Percentiles rank a stretch among this genome's conserved stretches.
Evolutionary conservation across 2,113 vertebrate genomes (phyloP).

Genomic region (Spea bombifrons): DNA sequence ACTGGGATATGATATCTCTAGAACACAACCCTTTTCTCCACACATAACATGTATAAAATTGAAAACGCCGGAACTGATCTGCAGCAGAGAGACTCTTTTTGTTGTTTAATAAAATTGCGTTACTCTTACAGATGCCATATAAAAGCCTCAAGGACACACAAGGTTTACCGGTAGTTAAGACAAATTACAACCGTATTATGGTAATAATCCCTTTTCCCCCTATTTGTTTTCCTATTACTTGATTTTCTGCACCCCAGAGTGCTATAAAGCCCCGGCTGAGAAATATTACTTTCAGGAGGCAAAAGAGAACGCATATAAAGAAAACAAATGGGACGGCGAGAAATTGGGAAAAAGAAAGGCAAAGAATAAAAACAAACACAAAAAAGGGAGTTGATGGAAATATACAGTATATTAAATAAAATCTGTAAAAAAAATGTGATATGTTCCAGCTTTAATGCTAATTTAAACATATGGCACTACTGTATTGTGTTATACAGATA

Average conservation of each 20-base stretch:
- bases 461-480: no score
- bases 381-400: background rate
- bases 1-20: slow-evolving; percentile 29
- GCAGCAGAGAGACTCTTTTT: slow-evolving; percentile 25
- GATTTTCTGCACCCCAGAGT: slow-evolving; percentile 40
- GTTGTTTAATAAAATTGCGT: slow-evolving; percentile 31
- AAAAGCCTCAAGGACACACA: slow-evolving; percentile 47
- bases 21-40: slow-evolving; percentile 13
- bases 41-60: slow-evolving; percentile 33
- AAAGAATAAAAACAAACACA: background rate
- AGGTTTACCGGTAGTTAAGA: slow-evolving; percentile 46
- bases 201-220: slow-evolving; percentile 42
- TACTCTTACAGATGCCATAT: slow-evolving; percentile 34
- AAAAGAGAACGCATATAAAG: slow-evolving; percentile 22
- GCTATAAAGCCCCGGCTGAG: slow-evolving; percentile 38
- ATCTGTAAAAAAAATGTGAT: no score
- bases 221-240: slow-evolving; percentile 42
- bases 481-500: no score
- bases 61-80: slow-evolving; percentile 30
- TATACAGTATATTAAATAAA: no score
- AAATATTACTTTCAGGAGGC: slow-evolving; percentile 19
- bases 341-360: slow-evolving; percentile 17
- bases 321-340: slow-evolving; percentile 16
- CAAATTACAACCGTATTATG: slow-evolving; percentile 47
- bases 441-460: no score